Evolutionary conservation across 2,888 invertebrate genomes (phyloP), one percentile per base, ranked within the genome.

Genomic region (Dascillus cervinus): DNA sequence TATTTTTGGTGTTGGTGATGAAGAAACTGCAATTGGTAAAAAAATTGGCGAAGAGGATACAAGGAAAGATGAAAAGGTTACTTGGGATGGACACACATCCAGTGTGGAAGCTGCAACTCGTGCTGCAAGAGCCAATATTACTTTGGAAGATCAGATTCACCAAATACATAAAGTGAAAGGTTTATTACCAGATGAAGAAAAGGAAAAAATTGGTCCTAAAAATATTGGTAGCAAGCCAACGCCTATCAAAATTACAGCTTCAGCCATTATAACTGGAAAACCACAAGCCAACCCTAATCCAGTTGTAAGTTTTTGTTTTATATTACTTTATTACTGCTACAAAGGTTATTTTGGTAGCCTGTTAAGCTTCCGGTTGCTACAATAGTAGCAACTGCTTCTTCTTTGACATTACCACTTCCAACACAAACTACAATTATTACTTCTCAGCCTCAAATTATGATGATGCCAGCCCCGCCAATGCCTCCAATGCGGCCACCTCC

Each of bases 11-110:
- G 89, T 92, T 40, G 97, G 97, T 34, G 91, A 91, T 62, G 96
- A 97, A 64, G 98, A 98, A 73, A 96, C 97, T 0, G 90, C 91
- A 12, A 99, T 98, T 60, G 98, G 98, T 71, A 95, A 95, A 69
- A 98, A 97, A 71, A 86, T 95, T 39, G 91, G 91, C 2, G 91
- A 91, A 59, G 77, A 77, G 43, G 88, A 88, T 64, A 75, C 77
- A 17, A 75, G 77, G 45, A 83, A 89, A 48, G 89, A 90, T 54
- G 91, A 91, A 58, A 78, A 87, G 51, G 90, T 92, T 9, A 95
- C 95, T 28, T 97, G 97, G 97, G 97, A 97, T 66, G 97, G 97
- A 1, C 95, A 97, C 65, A 92, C 94, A 0, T 90, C 90, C 10
- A 92, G 92, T 52, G 92, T 96, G 49, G 96, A 96, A 66, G 91